phyloP scores from a whole-genome alignment of 2,888 invertebrate genomes.

The Balanococcus diminutus region DNA sequence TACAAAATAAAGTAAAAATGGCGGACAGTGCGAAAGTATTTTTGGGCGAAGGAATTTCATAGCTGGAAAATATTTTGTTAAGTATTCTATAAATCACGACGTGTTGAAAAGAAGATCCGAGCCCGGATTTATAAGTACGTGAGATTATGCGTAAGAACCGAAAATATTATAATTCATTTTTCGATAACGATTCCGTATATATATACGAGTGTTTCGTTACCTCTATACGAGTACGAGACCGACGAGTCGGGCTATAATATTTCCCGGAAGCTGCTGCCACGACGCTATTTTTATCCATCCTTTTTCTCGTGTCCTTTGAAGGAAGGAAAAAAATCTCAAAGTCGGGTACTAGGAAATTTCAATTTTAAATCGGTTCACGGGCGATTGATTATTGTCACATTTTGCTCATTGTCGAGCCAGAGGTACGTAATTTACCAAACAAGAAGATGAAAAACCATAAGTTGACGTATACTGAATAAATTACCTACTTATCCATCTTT shows the following conservation, averaged over 20 bases:
- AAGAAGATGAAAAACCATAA: too few species aligned
- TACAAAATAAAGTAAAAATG: constrained; percentile 34
- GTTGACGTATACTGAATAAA: too few species aligned
- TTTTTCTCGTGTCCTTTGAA: background rate
- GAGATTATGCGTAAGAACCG: constrained; percentile 30
- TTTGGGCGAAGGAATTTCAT: constrained; percentile 34
- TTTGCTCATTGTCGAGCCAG: too few species aligned
- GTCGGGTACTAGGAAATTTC: too few species aligned
- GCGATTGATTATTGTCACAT: background rate
- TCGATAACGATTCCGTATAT: constrained; percentile 1
- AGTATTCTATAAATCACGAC: constrained; percentile 46
- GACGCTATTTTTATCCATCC: background rate
- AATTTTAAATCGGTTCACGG: too few species aligned
- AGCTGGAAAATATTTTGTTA: constrained; percentile 30
- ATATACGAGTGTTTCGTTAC: background rate
- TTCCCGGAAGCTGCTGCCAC: background rate
- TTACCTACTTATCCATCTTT: too few species aligned
- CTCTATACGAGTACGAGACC: background rate
- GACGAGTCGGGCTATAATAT: background rate
- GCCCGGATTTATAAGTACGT: constrained; percentile 42
- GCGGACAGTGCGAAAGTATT: background rate
- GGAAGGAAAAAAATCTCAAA: too few species aligned
- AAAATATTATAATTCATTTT: constrained; percentile 35
- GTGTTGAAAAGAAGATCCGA: constrained; percentile 49
- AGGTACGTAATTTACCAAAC: too few species aligned